Base-by-base conservation (phyloP, 2,113 vertebrate genomes). In the Platichthys stellatus region DNA sequence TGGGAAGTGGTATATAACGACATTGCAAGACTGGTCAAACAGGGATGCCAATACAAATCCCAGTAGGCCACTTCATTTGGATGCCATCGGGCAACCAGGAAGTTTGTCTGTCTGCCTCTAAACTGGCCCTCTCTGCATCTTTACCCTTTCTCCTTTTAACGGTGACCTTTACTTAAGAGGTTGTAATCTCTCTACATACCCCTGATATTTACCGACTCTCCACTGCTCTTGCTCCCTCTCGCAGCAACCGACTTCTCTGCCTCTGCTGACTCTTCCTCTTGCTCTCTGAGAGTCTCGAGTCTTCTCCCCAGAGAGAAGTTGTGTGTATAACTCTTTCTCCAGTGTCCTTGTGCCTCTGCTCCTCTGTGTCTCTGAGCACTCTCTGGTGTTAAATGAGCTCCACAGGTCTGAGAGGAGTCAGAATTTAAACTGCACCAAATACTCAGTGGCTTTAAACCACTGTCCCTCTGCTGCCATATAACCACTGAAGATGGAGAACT, bases 311-410 rank as follows among this genome's bases (percentile, higher is more conserved):
- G 54, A 66, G 69, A 66, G 14, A n/a, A 60, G 31, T n/a, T 69
- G 72, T 74, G 7, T 70, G 54, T 62, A 57, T 38, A 67, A 45
- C 54, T 59, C n/a, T 69, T 18, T 35, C 43, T n/a, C 35, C 40
- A 11, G 15, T 40, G 35, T 72, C 43, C 24, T 20, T 71, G 51
- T 51, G 58, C 56, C 20, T 83, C 43, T 43, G 49, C 57, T 78
- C 72, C 73, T 58, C 61, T 60, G 20, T 57, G 51, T 21, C 49
- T 63, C 43, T 49, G 11, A 45, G 65, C 61, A 14, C 49, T 71
- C 53, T 63, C 75, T 26, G 62, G 54, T 81, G 84, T 77, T 74
- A 38, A 65, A 75, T 53, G 26, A 79, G 72, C 60, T 64, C 60
- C 63, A 12, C 40, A 23, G 63, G 66, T 76, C 71, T 74, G 51